Evolutionary conservation across 2,113 vertebrate species (phyloP), one percentile per base, ranked within the genome.

Genomic region (Geococcyx californianus): DNA sequence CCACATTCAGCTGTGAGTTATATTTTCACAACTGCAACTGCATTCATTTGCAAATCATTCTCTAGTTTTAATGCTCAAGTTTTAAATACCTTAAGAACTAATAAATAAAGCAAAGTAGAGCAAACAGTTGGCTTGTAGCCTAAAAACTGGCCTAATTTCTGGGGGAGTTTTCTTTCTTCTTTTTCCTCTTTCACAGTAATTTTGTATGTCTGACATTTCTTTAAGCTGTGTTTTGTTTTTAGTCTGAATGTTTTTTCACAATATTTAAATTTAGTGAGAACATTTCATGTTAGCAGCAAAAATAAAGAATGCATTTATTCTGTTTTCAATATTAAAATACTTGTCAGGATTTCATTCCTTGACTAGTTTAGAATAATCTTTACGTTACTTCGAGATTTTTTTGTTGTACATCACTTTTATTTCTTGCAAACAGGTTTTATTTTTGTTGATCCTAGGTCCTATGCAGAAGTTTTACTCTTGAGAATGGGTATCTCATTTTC

Each of bases 31-130:
- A 99, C 98, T 98, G 98, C 98, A 98, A 98, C 97, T 96, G 97
- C 98, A 99, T 99, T 99, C 98, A 99, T 98, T 99, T 99, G 99
- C 99, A 99, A 99, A 99, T 99, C 95, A 98, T 98, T 96, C 98
- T 96, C 95, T 97, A 98, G 98, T 98, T 98, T 99, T 99, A 98
- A 98, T 98, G 98, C 98, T 97, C 97, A 89, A 98, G 97, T 98
- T 98, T 98, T 98, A 99, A 99, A 99, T 98, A 99, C 98, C 98
- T 98, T 98, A 98, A 98, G 98, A 98, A 98, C 98, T 97, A 98
- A 99, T 99, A 98, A 98, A 99, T 98, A 98, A 98, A 98, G 98
- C 97, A 96, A 98, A 98, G 98, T 97, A 97, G 97, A 98, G 98
- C 98, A 98, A 98, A 98, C 98, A 98, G 98, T 99, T 99, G 97